Percentiles rank a stretch among this genome's conserved stretches.
These are phyloP conservation scores for Salvelinus sp. DNA, from an alignment of 2,113 vertebrate species.

Conservation along the genomic window DNA sequence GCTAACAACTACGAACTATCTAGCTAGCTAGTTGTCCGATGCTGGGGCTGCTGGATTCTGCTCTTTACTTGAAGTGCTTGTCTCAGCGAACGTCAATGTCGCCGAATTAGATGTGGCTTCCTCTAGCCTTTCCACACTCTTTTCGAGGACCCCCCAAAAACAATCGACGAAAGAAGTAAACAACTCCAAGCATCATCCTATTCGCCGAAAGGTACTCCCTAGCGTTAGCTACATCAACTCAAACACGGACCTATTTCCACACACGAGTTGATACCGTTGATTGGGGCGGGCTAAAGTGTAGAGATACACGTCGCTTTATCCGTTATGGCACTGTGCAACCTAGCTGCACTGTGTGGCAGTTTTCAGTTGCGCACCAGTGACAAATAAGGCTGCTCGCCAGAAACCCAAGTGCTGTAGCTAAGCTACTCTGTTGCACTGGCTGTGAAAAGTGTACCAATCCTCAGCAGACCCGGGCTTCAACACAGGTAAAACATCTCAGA, in stretches of 20 bases:
- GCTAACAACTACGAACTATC: background rate
- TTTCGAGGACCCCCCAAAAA: constrained; percentile 2
- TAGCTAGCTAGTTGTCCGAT: background rate
- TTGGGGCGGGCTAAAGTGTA: constrained; percentile 1
- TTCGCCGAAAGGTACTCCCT: background rate
- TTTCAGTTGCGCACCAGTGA: constrained; percentile 11
- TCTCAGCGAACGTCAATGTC: constrained; percentile 10
- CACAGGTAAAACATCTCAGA: background rate
- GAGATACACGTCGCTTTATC: constrained; percentile 9
- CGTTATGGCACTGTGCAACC: background rate
- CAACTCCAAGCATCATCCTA: constrained; percentile 14
- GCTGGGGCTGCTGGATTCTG: background rate
- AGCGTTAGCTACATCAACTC: background rate
- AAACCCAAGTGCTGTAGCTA: background rate
- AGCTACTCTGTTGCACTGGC: background rate
- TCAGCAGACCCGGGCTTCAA: background rate
- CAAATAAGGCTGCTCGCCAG: background rate
- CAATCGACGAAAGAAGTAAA: constrained; percentile 22
- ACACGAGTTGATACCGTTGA: constrained; percentile 5
- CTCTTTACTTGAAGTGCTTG: background rate
- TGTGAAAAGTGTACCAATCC: background rate
- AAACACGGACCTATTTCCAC: background rate
- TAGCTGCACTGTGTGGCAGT: background rate
- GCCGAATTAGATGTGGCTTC: constrained; percentile 3
- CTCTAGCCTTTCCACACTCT: background rate